phyloP scores from a whole-genome alignment of 2,113 vertebrate genomes.

The Prinia subflava region DNA sequence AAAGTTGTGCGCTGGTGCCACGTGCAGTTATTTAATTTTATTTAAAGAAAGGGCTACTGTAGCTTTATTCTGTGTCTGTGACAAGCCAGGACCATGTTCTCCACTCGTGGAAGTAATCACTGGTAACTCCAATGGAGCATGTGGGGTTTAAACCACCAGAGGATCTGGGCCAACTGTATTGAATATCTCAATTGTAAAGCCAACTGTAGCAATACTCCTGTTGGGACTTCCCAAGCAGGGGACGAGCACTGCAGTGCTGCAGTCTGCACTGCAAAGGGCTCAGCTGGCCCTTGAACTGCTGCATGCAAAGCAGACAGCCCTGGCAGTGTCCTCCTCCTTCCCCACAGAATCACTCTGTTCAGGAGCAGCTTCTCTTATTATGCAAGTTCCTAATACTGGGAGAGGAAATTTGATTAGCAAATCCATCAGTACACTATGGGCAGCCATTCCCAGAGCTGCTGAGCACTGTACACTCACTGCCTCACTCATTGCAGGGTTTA shows the following conservation, averaged over 20 bases:
- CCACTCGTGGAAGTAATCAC: background rate
- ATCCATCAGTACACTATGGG: background rate
- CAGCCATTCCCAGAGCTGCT: background rate
- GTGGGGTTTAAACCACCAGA: background rate
- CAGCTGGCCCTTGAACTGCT: background rate
- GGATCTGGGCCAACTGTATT: background rate
- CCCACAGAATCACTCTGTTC: background rate
- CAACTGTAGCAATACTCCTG: background rate
- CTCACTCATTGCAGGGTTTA: background rate
- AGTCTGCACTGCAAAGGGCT: background rate
- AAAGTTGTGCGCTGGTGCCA: background rate
- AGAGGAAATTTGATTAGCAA: background rate
- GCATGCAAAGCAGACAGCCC: background rate
- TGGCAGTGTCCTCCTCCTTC: background rate
- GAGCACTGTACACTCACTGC: background rate
- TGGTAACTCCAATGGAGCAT: slow-evolving; percentile 44
- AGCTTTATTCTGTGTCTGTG: slow-evolving; percentile 46
- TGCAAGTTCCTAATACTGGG: background rate
- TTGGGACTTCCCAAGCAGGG: background rate
- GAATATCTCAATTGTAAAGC: background rate
- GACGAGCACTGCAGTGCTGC: background rate
- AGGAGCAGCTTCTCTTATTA: background rate
- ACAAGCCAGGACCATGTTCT: slow-evolving; percentile 2
- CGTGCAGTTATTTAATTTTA: slow-evolving; percentile 28
- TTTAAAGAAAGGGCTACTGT: slow-evolving; percentile 56